Evolutionary conservation across 2,888 invertebrate species (phyloP).

Genomic region (Strigamia maritima): DNA sequence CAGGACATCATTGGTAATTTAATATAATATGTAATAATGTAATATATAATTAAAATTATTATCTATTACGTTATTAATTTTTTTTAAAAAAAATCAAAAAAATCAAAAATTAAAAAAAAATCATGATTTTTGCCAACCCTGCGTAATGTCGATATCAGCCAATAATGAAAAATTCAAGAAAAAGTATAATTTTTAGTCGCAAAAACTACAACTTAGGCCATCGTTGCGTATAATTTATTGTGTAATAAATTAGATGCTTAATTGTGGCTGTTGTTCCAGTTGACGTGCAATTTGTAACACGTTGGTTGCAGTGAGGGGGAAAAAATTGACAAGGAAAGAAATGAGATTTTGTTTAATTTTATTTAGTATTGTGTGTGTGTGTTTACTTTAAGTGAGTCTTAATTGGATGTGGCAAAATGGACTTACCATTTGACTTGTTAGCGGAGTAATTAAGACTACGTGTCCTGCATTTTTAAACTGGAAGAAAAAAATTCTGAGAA

Average conservation of each 20-base stretch:
- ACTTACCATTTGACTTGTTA: slow-evolving; percentile 9
- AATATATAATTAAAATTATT: too few species aligned
- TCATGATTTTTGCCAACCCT: too few species aligned
- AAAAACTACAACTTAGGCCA: not conserved
- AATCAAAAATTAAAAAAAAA: too few species aligned
- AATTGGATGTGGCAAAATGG: slow-evolving; percentile 24
- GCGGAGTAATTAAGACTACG: slow-evolving; percentile 2
- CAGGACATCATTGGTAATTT: too few species aligned
- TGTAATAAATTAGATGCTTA: not conserved
- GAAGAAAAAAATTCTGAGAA: not conserved
- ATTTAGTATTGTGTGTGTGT: not conserved
- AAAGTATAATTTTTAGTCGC: too few species aligned
- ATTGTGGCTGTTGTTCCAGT: not conserved
- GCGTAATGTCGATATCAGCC: too few species aligned
- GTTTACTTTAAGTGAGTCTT: slow-evolving; percentile 16
- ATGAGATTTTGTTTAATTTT: not conserved
- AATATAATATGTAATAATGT: too few species aligned
- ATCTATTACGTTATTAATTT: too few species aligned
- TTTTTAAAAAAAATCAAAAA: too few species aligned
- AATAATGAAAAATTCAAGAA: too few species aligned
- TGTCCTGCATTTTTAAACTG: not conserved
- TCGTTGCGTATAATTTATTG: not conserved
- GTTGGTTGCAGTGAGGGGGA: not conserved
- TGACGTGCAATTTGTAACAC: not conserved
- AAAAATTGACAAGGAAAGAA: not conserved